These are phyloP conservation scores for Lasioglossum marginatum DNA, from an alignment of 2,888 invertebrate species.

Conservation along the genomic window DNA sequence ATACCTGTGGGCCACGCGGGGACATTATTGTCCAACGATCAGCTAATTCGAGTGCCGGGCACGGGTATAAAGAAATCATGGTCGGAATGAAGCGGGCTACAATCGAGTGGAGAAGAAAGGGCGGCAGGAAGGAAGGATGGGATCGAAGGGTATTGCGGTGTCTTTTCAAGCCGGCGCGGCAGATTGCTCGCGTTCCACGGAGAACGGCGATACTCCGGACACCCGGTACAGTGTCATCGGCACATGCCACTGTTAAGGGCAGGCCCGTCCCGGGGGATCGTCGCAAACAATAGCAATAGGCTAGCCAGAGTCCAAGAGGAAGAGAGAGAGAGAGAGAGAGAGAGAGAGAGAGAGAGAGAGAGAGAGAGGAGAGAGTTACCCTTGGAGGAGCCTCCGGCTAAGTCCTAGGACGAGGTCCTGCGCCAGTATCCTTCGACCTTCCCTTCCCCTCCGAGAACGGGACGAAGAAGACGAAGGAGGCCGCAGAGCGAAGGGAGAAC, in stretches of 20 bases:
- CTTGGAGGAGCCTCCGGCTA: slow-evolving; percentile 60
- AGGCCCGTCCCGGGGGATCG: slow-evolving; percentile 70
- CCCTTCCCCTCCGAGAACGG: slow-evolving; percentile 64
- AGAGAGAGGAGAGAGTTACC: slow-evolving; percentile 43
- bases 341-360: not conserved
- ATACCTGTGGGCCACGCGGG: not conserved
- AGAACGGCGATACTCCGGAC: slow-evolving; percentile 43
- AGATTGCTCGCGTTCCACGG: not conserved
- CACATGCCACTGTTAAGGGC: slow-evolving; percentile 77
- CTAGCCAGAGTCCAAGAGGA: slow-evolving; percentile 55
- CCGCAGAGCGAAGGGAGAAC: slow-evolving; percentile 33
- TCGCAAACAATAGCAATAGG: slow-evolving; percentile 81
- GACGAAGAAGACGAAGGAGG: slow-evolving; percentile 30
- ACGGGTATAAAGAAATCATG: not conserved
- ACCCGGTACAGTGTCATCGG: slow-evolving; percentile 77
- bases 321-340: no score
- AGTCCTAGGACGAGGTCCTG: slow-evolving; percentile 51
- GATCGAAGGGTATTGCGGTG: not conserved
- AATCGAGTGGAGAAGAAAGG: not conserved
- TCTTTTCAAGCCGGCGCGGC: not conserved
- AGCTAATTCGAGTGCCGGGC: not conserved
- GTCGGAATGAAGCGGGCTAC: not conserved
- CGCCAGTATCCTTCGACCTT: slow-evolving; percentile 66
- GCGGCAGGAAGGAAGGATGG: not conserved
- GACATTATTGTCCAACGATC: not conserved